A percentile compares a stretch with the other conserved stretches of the same genome.
Conservation (phyloP, 2,797 vertebrate genomes). For the Malacoraja senta region DNA sequence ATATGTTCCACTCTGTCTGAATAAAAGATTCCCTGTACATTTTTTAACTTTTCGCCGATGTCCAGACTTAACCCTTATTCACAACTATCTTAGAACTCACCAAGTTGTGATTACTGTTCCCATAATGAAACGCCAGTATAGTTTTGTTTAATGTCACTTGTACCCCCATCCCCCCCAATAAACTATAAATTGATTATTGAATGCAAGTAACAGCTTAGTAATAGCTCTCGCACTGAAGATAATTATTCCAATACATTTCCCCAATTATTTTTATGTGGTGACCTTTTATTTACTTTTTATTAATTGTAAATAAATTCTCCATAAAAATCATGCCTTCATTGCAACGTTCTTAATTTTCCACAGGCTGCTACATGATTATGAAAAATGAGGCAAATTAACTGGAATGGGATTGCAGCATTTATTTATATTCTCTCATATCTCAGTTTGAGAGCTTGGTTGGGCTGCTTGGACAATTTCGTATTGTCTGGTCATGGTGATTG, state of each 20-base stretch:
- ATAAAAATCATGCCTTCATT: neutral
- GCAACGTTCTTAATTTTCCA: neutral
- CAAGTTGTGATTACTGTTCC: too few species aligned
- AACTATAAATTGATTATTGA: neutral
- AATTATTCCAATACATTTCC: neutral
- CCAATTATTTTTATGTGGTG: neutral
- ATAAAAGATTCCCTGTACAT: too few species aligned
- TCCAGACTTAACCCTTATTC: too few species aligned
- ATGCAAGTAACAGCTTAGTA: neutral
- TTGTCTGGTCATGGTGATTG: neutral
- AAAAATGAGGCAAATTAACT: neutral
- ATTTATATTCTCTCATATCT: neutral
- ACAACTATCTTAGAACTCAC: too few species aligned
- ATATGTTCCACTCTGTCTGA: too few species aligned
- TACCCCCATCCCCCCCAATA: too few species aligned
- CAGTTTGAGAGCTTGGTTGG: neutral
- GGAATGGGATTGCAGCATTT: neutral
- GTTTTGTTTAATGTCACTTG: too few species aligned
- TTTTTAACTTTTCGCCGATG: too few species aligned
- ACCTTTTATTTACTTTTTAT: neutral
- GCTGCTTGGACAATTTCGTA: constrained; percentile 1
- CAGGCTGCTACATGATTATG: neutral
- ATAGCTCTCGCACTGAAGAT: neutral
- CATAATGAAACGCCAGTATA: too few species aligned
- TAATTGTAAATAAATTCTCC: neutral